These are phyloP conservation scores for Morpho deidamia DNA, from an alignment of 2,888 invertebrate genomes.

Conservation along the genomic window DNA sequence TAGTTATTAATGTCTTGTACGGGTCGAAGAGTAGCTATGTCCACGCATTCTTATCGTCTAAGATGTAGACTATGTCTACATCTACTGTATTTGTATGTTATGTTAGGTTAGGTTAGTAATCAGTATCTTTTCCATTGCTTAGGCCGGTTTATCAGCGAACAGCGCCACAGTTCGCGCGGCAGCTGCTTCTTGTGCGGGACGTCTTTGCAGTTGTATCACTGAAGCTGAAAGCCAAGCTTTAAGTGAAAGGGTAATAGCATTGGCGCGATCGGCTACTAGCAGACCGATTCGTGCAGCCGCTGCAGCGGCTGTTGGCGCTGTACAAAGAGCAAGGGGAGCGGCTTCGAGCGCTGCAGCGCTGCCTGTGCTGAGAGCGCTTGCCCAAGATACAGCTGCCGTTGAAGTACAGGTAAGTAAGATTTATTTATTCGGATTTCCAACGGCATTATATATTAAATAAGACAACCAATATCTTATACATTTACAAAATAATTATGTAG, in stretches of 20 bases:
- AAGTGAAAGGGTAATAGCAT: constrained; percentile 48
- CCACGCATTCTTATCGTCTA: no score
- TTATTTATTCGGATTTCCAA: no score
- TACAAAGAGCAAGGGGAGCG: constrained; percentile 97
- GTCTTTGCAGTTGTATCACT: constrained; percentile 78
- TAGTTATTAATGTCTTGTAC: no score
- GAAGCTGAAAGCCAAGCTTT: constrained; percentile 58
- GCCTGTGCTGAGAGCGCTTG: constrained; percentile 94
- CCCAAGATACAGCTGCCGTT: constrained; percentile 95
- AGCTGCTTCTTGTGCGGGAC: constrained; percentile 95
- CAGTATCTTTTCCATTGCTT: not conserved
- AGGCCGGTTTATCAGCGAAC: constrained; percentile 85
- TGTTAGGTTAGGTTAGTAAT: no score
- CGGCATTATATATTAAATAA: no score
- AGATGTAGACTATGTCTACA: no score
- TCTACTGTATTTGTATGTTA: no score
- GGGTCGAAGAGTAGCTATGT: no score
- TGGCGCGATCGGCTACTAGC: constrained; percentile 46
- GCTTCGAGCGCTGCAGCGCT: constrained; percentile 97
- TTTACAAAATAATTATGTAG: no score
- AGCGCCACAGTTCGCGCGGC: constrained; percentile 93
- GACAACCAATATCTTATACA: no score
- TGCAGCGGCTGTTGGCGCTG: constrained; percentile 92
- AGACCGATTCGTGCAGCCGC: constrained; percentile 49
- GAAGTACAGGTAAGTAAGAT: constrained; percentile 87